Base-by-base conservation (phyloP, 2,113 vertebrate genomes). In the Petromus typicus region DNA sequence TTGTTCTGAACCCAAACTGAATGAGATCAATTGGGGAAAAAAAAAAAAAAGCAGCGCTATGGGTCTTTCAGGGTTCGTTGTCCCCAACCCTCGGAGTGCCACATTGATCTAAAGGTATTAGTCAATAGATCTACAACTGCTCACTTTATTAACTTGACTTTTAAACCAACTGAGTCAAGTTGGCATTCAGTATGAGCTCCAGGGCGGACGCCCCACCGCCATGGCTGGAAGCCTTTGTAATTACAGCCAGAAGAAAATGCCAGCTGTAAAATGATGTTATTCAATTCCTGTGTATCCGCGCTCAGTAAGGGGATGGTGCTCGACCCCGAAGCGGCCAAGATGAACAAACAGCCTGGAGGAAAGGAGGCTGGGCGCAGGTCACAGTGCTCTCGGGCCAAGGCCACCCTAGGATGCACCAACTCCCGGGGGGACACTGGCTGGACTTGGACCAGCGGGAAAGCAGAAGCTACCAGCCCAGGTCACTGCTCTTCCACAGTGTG, bases 1-100 rank as follows among this genome's bases (percentile, higher is more conserved):
- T 94, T 93, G 75, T 91, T 86, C 10, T 22, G 78, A 94, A 86
- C 54, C 34, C 56, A 92, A 92, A 96, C 59, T 43, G 51, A 98
- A 79, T 17, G 86, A 59, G 84, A 84, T 93, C 96, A 93, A 96
- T 23, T 85, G 37, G 87, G 43, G n/a, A n/a, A n/a, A n/a, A 10
- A 51, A 64, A 40, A 27, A 45, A 9, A 88, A 51, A 48, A 86
- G 75, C 2, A 84, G 27, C 10, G 63, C 43, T 83, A 85, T 32
- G 54, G 54, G 61, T 64, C 23, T 48, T 40, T 63, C 0, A 20
- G 27, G 82, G 37, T 18, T 79, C 80, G n/a, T 56, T 66, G 63
- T 59, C 0, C 40, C 14, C 10, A 3, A 7, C 22, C 0, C 45
- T 69, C 51, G 51, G 32, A 69, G 92, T 96, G 71, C n/a, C 69